Evolutionary conservation across 2,797 vertebrate species (phyloP).

Genomic region (Thripadectes ignobilis): DNA sequence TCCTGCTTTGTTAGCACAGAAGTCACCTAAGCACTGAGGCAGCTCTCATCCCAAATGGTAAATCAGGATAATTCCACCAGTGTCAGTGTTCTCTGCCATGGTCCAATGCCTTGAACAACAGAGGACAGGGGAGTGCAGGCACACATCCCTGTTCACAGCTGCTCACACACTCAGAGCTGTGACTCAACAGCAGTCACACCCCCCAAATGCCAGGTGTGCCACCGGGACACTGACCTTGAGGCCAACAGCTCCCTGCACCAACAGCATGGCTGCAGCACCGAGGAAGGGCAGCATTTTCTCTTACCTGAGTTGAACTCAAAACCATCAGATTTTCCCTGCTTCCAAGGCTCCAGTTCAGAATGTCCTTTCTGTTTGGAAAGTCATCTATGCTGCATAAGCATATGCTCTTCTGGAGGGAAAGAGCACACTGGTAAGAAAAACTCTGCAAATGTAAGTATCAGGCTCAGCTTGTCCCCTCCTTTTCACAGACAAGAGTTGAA

Average conservation of each 20-base stretch:
- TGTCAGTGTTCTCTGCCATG: not conserved
- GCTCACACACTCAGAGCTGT: not conserved
- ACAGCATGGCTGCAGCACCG: not conserved
- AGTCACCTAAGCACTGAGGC: not conserved
- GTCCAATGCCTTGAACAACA: not conserved
- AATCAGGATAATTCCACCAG: not conserved
- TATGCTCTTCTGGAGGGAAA: not conserved
- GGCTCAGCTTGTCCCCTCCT: not conserved
- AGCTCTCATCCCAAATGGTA: not conserved
- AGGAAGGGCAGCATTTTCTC: not conserved
- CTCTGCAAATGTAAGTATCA: not conserved
- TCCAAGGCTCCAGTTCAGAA: not conserved
- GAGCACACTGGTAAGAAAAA: not conserved
- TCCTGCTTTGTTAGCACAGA: conserved; percentile 19
- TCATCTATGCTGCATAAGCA: not conserved
- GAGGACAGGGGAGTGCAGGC: not conserved
- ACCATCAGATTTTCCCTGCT: not conserved
- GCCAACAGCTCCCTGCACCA: not conserved
- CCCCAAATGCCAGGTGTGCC: not conserved
- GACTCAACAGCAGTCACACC: not conserved
- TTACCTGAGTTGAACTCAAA: not conserved
- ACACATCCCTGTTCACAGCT: not conserved
- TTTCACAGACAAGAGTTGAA: not conserved
- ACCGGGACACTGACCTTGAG: not conserved
- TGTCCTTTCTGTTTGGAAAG: not conserved